These are phyloP conservation scores for Cataglyphis hispanica DNA, from an alignment of 1,140 invertebrate species.

Conservation along the genomic window DNA sequence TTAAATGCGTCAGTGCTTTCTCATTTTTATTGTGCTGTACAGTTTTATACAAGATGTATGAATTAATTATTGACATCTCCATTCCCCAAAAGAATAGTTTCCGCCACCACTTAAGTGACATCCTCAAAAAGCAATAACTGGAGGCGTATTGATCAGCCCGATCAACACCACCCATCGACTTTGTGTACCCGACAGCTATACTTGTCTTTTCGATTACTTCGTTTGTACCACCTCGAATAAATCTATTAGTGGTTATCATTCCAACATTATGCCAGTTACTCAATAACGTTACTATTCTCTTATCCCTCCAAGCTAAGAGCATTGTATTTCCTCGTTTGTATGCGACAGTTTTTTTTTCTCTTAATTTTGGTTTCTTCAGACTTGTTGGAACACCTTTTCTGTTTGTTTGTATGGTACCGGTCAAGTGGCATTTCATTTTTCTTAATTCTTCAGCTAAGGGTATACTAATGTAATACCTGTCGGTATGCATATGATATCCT, in stretches of 20 bases:
- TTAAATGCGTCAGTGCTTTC: no score
- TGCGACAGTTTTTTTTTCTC: slow-evolving; percentile 47
- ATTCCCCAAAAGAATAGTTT: slow-evolving; percentile 21
- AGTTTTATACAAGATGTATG: background rate
- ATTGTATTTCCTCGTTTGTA: slow-evolving; percentile 57
- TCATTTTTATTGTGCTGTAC: no score
- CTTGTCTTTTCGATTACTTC: slow-evolving; percentile 27
- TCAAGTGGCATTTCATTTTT: slow-evolving; percentile 67
- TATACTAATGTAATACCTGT: slow-evolving; percentile 65
- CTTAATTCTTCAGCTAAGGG: slow-evolving; percentile 66
- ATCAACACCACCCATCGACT: slow-evolving; percentile 50
- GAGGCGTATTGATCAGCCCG: slow-evolving; percentile 49
- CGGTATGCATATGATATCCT: slow-evolving; percentile 55
- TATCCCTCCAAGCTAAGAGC: slow-evolving; percentile 67
- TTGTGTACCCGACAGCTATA: slow-evolving; percentile 28
- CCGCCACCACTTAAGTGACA: slow-evolving; percentile 32
- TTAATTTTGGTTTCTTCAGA: slow-evolving; percentile 64
- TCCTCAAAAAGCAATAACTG: slow-evolving; percentile 69
- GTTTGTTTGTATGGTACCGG: slow-evolving; percentile 67
- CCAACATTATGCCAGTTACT: slow-evolving; percentile 58
- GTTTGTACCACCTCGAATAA: slow-evolving; percentile 49
- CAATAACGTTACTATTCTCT: slow-evolving; percentile 68
- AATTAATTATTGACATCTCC: slow-evolving; percentile 12
- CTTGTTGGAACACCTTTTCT: slow-evolving; percentile 55
- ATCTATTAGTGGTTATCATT: slow-evolving; percentile 50